Conservation (phyloP, 2,113 vertebrate genomes). For the Callocephalon fimbriatum region DNA sequence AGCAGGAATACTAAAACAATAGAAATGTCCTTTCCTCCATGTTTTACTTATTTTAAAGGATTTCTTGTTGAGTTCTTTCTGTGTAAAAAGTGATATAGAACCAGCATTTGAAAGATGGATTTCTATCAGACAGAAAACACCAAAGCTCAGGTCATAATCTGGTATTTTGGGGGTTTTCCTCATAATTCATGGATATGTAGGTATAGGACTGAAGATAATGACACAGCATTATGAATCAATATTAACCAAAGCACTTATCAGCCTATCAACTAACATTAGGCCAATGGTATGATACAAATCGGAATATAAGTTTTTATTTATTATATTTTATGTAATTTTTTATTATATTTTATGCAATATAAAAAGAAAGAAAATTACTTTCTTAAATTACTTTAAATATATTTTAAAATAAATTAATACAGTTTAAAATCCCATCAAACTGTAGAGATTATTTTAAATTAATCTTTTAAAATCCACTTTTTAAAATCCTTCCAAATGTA, state of each 20-base stretch:
- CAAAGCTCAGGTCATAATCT: neutral
- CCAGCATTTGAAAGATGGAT: neutral
- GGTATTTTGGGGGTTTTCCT: neutral
- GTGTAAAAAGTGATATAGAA: neutral
- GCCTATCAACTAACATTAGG: neutral
- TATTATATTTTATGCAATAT: neutral
- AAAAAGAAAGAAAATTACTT: slow-evolving; percentile 4
- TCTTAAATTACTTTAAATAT: neutral
- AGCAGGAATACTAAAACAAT: neutral
- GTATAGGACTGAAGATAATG: neutral
- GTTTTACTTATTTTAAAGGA: neutral
- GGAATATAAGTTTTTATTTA: neutral
- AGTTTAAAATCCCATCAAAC: slow-evolving; percentile 25
- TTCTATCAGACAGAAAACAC: neutral
- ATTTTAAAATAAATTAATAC: slow-evolving; percentile 46
- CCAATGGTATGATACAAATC: neutral
- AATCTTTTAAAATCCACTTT: slow-evolving; percentile 67
- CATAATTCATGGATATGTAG: neutral
- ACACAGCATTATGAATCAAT: neutral
- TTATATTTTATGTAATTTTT: neutral
- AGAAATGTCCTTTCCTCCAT: neutral
- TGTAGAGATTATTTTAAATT: slow-evolving; percentile 54
- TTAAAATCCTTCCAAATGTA: slow-evolving; percentile 57
- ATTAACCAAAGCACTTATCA: neutral
- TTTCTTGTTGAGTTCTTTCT: neutral